phyloP scores from a whole-genome alignment of 2,797 vertebrate species.

The Falco concolor region DNA sequence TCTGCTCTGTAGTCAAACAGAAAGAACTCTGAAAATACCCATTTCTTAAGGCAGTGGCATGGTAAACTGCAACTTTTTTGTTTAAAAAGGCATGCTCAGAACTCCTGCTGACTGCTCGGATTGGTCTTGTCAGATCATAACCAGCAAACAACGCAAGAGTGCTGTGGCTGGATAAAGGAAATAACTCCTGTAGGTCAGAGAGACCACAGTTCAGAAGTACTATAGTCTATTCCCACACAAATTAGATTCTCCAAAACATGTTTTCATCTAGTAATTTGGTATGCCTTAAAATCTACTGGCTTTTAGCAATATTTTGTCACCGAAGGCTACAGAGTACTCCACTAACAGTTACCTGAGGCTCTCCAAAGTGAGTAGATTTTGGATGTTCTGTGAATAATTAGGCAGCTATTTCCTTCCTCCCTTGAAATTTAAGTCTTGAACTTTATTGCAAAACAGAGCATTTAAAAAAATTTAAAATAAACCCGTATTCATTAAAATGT shows the following conservation, averaged over 20 bases:
- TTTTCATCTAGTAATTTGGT: background rate
- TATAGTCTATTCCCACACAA: background rate
- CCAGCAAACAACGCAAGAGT: background rate
- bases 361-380: background rate
- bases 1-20: background rate
- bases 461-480: background rate
- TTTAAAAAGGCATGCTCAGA: background rate
- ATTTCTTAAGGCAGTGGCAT: background rate
- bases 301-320: slow-evolving; percentile 8
- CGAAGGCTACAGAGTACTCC: background rate
- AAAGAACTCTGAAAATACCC: background rate
- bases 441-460: background rate
- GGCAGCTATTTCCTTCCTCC: background rate
- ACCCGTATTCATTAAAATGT: background rate
- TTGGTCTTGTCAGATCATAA: background rate
- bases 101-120: background rate
- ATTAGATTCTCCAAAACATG: background rate
- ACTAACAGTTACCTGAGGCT: background rate
- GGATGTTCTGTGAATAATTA: background rate
- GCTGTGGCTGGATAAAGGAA: background rate
- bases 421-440: background rate
- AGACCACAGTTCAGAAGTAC: background rate
- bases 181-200: background rate
- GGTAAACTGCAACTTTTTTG: background rate
- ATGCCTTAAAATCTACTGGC: background rate